Evolutionary conservation across 1,140 invertebrate genomes (phyloP), one percentile per base, ranked within the genome.

Genomic region (Eupeodes corollae): DNA sequence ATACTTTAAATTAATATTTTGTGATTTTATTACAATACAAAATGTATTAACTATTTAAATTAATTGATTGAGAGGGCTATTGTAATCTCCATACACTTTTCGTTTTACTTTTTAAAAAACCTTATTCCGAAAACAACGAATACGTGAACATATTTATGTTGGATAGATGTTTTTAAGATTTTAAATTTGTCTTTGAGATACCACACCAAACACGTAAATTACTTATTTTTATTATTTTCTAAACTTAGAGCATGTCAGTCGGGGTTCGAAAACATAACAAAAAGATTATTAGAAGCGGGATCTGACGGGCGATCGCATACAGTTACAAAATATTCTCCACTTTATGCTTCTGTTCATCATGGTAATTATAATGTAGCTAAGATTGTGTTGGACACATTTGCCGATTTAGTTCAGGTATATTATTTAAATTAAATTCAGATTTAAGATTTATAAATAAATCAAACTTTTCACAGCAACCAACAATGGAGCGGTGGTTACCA

Each of bases 401-500:
- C 83, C 0, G 77, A 82, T 55, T 75, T 83, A 39, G 75, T 79
- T 12, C 80, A 85, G 68, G 76, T 78, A 77, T 11, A 35, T 12
- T 3, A n/a, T 62, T 71, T 26, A 44, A 39, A 39, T 31, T 42
- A 34, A 34, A 11, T 33, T 15, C n/a, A n/a, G n/a, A 40, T 45
- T 32, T 31, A 49, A 19, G 42, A 42, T 14, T 16, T 3, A 19
- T 10, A 21, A 21, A 46, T 13, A 46, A 31, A 30, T n/a, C 10
- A 46, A 10, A 35, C 37, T 3, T 10, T 26, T 49, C 40, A 8
- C 35, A 53, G 48, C 56, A 67, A 50, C 56, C 58, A 21, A 97
- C 92, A 0, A 88, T 95, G 1, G 92, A 97, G 64, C 81, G 83
- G 57, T 91, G 91, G 86, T 69, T 95, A 39, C 91, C 93, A 1